phyloP scores from a whole-genome alignment of 2,113 vertebrate genomes.

The Saccopteryx leptura region DNA sequence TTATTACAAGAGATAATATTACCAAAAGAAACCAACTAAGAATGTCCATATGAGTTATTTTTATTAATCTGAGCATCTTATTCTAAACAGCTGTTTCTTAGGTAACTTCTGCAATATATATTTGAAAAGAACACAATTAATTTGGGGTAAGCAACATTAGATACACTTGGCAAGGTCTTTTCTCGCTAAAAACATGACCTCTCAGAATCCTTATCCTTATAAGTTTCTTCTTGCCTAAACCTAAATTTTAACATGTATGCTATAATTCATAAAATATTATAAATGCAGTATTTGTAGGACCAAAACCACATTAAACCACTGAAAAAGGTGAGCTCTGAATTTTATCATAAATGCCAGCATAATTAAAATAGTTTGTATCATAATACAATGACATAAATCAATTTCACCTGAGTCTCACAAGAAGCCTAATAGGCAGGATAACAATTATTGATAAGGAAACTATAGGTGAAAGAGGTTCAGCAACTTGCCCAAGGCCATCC shows the following conservation, averaged over 20 bases:
- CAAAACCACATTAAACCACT: not conserved
- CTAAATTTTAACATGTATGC: not conserved
- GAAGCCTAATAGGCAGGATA: not conserved
- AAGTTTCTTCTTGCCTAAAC: not conserved
- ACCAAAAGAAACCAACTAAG: not conserved
- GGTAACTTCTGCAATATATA: not conserved
- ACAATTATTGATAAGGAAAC: slow-evolving; percentile 28
- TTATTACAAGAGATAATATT: not conserved
- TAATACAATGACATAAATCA: not conserved
- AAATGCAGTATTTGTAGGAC: not conserved
- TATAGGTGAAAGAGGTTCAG: not conserved
- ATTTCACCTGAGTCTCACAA: not conserved
- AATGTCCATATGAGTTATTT: not conserved
- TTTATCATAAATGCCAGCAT: not conserved
- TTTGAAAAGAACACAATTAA: not conserved
- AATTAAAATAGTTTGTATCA: not conserved
- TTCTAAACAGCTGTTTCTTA: not conserved
- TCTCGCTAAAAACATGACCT: not conserved
- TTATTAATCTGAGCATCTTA: slow-evolving; percentile 46
- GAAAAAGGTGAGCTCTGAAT: not conserved
- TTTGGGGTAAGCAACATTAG: not conserved
- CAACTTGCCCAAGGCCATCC: not conserved
- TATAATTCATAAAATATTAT: not conserved
- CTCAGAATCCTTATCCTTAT: not conserved
- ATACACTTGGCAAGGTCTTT: not conserved